Percentiles rank a stretch among this genome's conserved stretches.
Evolutionary conservation across 2,113 vertebrate genomes (phyloP).

Genomic region (Hystrix cristata): DNA sequence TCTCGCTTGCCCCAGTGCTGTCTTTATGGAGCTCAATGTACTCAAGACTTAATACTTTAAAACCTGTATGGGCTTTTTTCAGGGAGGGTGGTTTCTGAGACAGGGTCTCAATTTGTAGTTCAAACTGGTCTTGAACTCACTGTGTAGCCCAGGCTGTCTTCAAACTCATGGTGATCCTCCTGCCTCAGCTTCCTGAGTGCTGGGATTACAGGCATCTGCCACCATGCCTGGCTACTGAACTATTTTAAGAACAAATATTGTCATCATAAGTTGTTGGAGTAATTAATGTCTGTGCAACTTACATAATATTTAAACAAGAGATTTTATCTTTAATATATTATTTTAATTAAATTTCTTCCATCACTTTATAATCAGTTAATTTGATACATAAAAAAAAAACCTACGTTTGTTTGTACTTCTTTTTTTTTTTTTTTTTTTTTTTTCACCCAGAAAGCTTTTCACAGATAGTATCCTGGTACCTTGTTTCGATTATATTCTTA

Average conservation of each 20-base stretch:
- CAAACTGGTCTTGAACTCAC: not conserved
- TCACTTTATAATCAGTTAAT: conserved; percentile 27
- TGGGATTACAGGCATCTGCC: not conserved
- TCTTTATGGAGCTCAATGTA: no score
- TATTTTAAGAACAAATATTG: not conserved
- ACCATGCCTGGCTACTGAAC: not conserved
- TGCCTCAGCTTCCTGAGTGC: not conserved
- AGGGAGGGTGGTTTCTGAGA: not conserved
- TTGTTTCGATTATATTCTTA: not conserved
- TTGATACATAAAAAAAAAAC: not conserved
- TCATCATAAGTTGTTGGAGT: not conserved
- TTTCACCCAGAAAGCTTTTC: not conserved
- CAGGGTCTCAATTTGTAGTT: not conserved
- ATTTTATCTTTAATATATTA: conserved; percentile 59
- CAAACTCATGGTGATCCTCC: not conserved
- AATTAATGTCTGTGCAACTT: not conserved
- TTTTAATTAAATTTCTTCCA: conserved; percentile 51
- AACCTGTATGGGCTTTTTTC: not conserved
- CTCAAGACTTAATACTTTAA: conserved; percentile 30
- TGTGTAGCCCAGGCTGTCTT: not conserved
- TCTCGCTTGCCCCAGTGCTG: no score
- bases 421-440: conserved; percentile 30
- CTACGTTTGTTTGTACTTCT: conserved; percentile 7
- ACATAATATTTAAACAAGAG: conserved; percentile 34
- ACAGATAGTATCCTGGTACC: conserved; percentile 9